Base-by-base conservation (phyloP, 92 coral and sea anemone species). In the Diadumene lineata region DNA sequence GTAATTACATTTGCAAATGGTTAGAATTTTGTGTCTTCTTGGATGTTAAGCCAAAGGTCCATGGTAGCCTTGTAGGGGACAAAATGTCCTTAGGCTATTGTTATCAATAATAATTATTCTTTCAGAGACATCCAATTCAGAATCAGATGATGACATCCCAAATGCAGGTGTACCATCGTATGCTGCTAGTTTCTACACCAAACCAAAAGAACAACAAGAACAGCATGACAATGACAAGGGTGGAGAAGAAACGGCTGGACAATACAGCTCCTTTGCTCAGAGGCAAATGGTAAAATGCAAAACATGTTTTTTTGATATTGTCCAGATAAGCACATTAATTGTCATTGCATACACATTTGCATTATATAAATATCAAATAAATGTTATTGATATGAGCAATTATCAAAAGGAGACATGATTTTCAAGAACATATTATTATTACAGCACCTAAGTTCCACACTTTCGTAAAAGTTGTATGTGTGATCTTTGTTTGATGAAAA, bases 261-360 rank as follows among this genome's bases (percentile, higher is more conserved):
- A 64, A 33, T 91, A 91, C 60, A 91, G 97, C 18, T 82, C 81
- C 50, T 91, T 91, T 91, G 97, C 97, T 15, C 89, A 88, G 62
- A 69, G 75, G 25, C 97, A 91, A 77, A 88, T 91, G 97, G 97
- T 91, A 77, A 26, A n/a, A n/a, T n/a, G n/a, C n/a, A n/a, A n/a
- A n/a, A n/a, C n/a, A n/a, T n/a, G n/a, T n/a, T n/a, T n/a, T n/a
- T n/a, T 74, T 76, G 0, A 7, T 43, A 38, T 4, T 1, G 6
- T 15, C 7, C 1, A 1, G 7, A 43, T 4, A 22, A 60, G 13
- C 22, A 7, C 2, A 34, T 28, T 53, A 13, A n/a, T 66, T 28
- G 50, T 17, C 7, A 15, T 29, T 18, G 15, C 26, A 29, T 29
- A 33, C 60, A 22, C 18, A 23, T 53, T 16, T 53, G 60, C n/a